A percentile compares a stretch with the other conserved stretches of the same genome.
phyloP scores from a whole-genome alignment of 2,888 invertebrate species.

The Hemaris fuciformis region DNA sequence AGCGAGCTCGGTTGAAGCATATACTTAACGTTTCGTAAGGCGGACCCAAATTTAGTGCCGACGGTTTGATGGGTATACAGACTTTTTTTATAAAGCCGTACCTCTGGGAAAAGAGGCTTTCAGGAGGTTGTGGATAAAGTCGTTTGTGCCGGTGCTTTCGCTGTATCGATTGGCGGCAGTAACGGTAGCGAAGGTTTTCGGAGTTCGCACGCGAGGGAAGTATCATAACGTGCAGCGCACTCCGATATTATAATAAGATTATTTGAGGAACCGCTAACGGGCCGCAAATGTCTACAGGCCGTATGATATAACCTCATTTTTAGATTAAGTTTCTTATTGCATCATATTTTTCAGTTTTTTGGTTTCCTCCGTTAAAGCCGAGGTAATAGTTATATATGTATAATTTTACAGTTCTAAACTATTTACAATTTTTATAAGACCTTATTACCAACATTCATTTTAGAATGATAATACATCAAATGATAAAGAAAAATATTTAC shows the following conservation, averaged over 20 bases:
- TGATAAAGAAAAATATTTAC: too few relatives aligned
- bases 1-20: neutral
- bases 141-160: slow-evolving; percentile 58
- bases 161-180: slow-evolving; percentile 67
- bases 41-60: slow-evolving; percentile 47
- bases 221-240: slow-evolving; percentile 61
- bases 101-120: slow-evolving; percentile 56
- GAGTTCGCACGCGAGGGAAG: slow-evolving; percentile 70
- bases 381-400: too few relatives aligned
- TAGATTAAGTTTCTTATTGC: neutral
- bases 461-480: too few relatives aligned
- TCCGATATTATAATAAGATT: slow-evolving; percentile 68
- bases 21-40: slow-evolving; percentile 26
- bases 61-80: slow-evolving; percentile 54
- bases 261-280: slow-evolving; percentile 52
- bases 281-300: slow-evolving; percentile 32
- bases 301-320: slow-evolving; percentile 33
- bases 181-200: slow-evolving; percentile 59
- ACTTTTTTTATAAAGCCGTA: slow-evolving; percentile 50
- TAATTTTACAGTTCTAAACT: too few relatives aligned
- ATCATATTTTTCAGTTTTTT: neutral
- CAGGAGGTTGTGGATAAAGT: slow-evolving; percentile 60
- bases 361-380: too few relatives aligned
- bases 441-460: too few relatives aligned
- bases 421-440: too few relatives aligned